phyloP scores from a whole-genome alignment of 35 echinoderm and acorn worm species.

The Anneissia japonica region DNA sequence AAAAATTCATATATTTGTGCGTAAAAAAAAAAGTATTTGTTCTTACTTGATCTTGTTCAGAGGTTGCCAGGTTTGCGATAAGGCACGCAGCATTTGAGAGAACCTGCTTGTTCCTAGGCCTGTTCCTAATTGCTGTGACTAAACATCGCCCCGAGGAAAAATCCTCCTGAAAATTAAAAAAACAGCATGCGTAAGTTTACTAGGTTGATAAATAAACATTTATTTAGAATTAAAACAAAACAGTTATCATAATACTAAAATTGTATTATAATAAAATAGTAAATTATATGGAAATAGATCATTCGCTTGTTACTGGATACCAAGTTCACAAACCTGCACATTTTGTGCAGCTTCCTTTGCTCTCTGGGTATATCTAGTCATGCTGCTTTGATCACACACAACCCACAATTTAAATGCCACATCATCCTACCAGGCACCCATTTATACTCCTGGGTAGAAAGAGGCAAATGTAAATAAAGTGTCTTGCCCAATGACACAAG shows the following conservation, averaged over 20 bases:
- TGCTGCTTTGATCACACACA: too few relatives aligned
- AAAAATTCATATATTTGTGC: too few relatives aligned
- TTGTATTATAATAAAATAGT: not conserved
- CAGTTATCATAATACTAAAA: not conserved
- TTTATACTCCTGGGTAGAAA: too few relatives aligned
- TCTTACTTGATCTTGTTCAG: conserved; percentile 92
- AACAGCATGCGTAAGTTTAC: not conserved
- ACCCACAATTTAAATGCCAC: too few relatives aligned
- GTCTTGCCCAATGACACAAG: too few relatives aligned
- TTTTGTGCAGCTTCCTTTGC: not conserved
- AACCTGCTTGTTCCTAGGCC: conserved; percentile 90
- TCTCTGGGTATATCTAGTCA: too few relatives aligned
- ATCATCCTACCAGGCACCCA: too few relatives aligned
- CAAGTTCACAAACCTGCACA: not conserved
- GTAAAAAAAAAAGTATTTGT: too few relatives aligned
- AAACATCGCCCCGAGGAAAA: conserved; percentile 76
- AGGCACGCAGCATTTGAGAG: conserved; percentile 89
- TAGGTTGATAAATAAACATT: not conserved
- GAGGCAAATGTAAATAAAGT: too few relatives aligned
- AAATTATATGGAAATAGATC: not conserved
- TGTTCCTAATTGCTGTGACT: conserved; percentile 45
- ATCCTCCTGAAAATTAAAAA: conserved; percentile 68
- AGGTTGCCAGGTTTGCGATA: conserved; percentile 82
- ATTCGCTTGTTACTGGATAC: too few relatives aligned
- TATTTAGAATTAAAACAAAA: not conserved